A percentile compares a stretch with the other conserved stretches of the same genome.
phyloP scores from a whole-genome alignment of 2,888 invertebrate species.

The Eupithecia inturbata region DNA sequence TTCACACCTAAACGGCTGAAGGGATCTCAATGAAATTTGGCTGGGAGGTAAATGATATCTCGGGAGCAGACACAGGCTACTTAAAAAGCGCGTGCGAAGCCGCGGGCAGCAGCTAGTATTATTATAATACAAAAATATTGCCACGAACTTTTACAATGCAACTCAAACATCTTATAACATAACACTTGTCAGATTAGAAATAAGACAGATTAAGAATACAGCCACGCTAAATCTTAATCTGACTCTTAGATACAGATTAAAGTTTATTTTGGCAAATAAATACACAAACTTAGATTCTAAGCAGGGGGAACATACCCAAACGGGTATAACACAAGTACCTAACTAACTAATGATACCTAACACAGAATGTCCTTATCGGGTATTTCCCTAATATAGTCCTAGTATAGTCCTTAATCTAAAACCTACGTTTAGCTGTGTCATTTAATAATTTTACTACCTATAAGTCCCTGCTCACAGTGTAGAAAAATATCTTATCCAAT shows the following conservation, averaged over 20 bases:
- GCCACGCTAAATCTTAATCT: background rate
- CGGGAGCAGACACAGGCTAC: too few relatives aligned
- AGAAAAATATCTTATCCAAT: conserved; percentile 1
- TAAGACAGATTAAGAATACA: conserved; percentile 1
- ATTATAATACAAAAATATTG: background rate
- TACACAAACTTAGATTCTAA: background rate
- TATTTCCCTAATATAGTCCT: background rate
- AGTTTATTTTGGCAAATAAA: background rate
- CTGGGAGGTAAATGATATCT: too few relatives aligned
- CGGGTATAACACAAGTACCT: background rate
- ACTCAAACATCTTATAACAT: background rate
- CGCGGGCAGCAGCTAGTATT: too few relatives aligned
- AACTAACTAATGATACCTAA: background rate
- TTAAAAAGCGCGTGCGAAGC: too few relatives aligned
- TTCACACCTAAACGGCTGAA: too few relatives aligned
- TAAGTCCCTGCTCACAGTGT: conserved; percentile 1
- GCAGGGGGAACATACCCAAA: background rate
- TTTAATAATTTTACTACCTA: background rate
- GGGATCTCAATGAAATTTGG: too few relatives aligned
- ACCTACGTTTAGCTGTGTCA: background rate
- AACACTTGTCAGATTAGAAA: background rate
- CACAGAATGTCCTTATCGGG: background rate
- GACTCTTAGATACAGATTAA: background rate
- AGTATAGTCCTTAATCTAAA: background rate
- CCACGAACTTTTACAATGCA: background rate